Conservation (phyloP, 2,113 vertebrate species). For the Leiothrix lutea region DNA sequence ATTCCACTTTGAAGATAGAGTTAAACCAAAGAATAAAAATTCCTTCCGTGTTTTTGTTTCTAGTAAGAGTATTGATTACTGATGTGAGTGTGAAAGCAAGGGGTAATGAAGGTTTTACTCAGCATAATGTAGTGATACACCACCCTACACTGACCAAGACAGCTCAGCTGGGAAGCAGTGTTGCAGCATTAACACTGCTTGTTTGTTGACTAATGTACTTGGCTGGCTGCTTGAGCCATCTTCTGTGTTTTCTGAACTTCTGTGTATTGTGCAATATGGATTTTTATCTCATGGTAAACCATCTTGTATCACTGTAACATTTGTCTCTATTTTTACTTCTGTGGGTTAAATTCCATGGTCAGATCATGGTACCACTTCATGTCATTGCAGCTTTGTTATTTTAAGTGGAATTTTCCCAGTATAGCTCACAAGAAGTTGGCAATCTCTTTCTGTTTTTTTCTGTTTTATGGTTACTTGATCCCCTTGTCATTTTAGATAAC, state of each 20-base stretch:
- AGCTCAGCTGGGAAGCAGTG: neutral
- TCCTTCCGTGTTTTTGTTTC: neutral
- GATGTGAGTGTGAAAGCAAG: neutral
- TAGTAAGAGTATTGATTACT: neutral
- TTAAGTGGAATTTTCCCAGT: neutral
- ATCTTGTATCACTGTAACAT: neutral
- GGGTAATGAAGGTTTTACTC: neutral
- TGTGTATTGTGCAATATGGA: neutral
- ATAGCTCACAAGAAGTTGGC: neutral
- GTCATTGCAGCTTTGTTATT: neutral
- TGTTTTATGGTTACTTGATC: neutral
- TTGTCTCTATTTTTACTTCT: neutral
- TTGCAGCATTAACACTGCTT: neutral
- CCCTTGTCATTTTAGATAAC: neutral
- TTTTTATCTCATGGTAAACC: neutral
- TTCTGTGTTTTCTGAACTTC: neutral
- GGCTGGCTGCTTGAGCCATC: neutral
- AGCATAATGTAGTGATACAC: neutral
- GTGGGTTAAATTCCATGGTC: neutral
- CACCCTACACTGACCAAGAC: no score
- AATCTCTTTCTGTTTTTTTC: neutral
- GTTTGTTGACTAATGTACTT: neutral
- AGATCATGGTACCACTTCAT: neutral
- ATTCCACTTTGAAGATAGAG: neutral
- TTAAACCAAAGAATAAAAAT: neutral